Percentiles rank a stretch among this genome's conserved stretches.
Evolutionary conservation across 1,140 invertebrate genomes (phyloP).

Genomic region (Aphelenchoides avenae): DNA sequence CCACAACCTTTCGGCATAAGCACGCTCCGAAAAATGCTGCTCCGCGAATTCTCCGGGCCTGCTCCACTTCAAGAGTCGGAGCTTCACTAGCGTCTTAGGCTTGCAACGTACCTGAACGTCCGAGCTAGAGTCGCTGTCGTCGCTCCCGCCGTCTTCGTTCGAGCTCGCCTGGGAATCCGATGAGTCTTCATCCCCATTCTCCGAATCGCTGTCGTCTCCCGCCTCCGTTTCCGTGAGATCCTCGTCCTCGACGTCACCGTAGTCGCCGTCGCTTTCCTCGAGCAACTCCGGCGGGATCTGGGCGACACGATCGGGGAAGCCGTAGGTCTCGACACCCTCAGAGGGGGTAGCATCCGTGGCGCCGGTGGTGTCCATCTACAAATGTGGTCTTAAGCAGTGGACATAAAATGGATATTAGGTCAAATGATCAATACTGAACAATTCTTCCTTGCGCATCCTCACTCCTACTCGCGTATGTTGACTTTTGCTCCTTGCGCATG

Average conservation of each 20-base stretch:
- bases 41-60: too few species aligned
- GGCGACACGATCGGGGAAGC: neutral
- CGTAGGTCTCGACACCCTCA: neutral
- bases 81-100: too few species aligned
- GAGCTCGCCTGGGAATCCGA: constrained; percentile 3
- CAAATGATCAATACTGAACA: too few species aligned
- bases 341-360: neutral
- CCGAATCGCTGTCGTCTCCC: constrained; percentile 11
- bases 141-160: neutral
- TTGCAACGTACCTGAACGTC: too few species aligned
- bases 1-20: too few species aligned
- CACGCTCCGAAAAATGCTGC: too few species aligned
- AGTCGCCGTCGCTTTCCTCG: too few species aligned
- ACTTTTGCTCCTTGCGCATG: too few species aligned
- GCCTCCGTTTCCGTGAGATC: constrained; percentile 4
- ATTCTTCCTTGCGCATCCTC: too few species aligned
- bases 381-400: constrained; percentile 3
- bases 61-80: too few species aligned
- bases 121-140: too few species aligned
- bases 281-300: neutral
- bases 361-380: neutral
- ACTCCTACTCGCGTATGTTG: too few species aligned
- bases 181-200: constrained; percentile 7
- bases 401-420: neutral
- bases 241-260: constrained; percentile 9